Evolutionary conservation across 2,797 vertebrate species (phyloP).

Genomic region (Crypturellus tataupa): DNA sequence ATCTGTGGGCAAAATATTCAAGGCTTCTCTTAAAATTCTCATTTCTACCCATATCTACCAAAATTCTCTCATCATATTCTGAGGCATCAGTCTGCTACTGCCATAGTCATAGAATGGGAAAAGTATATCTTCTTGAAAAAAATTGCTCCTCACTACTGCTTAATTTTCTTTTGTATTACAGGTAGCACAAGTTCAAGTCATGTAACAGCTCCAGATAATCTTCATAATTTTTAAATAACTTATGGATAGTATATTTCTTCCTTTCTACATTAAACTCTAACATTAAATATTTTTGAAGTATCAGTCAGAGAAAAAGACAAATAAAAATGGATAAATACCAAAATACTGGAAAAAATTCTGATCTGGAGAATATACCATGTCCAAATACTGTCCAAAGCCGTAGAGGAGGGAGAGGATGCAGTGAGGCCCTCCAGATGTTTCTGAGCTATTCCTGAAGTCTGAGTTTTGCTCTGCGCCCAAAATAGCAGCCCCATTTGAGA

Average conservation of each 20-base stretch:
- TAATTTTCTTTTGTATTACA: not conserved
- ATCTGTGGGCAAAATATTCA: not conserved
- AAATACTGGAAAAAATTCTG: not conserved
- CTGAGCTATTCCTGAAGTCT: too few species aligned
- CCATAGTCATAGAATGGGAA: accelerated
- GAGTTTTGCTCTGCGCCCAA: too few species aligned
- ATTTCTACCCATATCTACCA: not conserved
- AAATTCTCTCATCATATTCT: too few species aligned
- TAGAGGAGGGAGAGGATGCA: not conserved
- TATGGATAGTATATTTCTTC: not conserved
- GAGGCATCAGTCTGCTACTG: not conserved
- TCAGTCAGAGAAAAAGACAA: not conserved
- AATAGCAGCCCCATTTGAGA: too few species aligned
- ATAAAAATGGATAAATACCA: not conserved
- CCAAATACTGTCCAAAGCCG: not conserved
- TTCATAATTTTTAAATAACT: not conserved
- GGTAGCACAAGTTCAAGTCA: not conserved
- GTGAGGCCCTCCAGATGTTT: too few species aligned
- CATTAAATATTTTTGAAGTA: not conserved
- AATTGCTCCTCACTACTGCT: not conserved
- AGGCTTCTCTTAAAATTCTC: not conserved
- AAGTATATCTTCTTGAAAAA: not conserved
- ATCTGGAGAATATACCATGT: not conserved
- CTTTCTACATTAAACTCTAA: not conserved
- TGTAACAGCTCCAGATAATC: not conserved